phyloP scores from a whole-genome alignment of 2,113 vertebrate genomes.

The Nothocercus julius region DNA sequence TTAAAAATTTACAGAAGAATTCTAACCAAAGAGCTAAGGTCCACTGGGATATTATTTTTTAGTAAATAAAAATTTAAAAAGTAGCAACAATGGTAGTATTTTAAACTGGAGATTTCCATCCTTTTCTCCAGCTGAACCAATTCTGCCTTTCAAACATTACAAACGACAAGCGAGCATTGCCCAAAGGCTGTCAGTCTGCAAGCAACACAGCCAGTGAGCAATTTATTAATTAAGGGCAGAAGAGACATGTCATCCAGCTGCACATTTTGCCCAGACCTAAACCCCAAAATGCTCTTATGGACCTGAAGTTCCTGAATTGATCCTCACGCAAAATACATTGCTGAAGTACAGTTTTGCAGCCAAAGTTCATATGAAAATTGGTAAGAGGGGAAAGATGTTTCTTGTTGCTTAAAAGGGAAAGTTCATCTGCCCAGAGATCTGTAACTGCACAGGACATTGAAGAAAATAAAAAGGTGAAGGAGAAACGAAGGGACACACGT shows the following conservation, averaged over 20 bases:
- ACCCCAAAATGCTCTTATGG: not conserved
- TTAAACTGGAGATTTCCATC: not conserved
- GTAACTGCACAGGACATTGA: not conserved
- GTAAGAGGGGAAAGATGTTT: not conserved
- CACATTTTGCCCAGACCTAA: constrained; percentile 22
- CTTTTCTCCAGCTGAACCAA: constrained; percentile 13
- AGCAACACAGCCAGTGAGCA: constrained; percentile 22
- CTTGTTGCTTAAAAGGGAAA: constrained; percentile 20
- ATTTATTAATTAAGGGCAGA: constrained; percentile 33
- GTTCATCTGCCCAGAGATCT: not conserved
- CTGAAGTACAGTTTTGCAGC: not conserved
- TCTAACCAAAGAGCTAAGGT: not conserved
- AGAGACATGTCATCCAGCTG: constrained; percentile 21
- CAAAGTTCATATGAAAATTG: not conserved
- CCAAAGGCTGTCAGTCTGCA: constrained; percentile 37
- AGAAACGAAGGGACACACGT: constrained; percentile 14
- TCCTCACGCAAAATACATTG: not conserved
- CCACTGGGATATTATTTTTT: constrained; percentile 15
- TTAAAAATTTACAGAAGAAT: constrained; percentile 33
- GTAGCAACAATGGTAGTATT: not conserved
- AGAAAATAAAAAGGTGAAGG: not conserved
- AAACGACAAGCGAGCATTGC: constrained; percentile 21
- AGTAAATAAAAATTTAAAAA: constrained; percentile 25
- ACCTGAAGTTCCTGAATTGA: not conserved
- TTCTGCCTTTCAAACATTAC: constrained; percentile 23